A percentile compares a stretch with the other conserved stretches of the same genome.
Conservation (phyloP, 2,888 invertebrate genomes). For the Perithous albicinctus region DNA sequence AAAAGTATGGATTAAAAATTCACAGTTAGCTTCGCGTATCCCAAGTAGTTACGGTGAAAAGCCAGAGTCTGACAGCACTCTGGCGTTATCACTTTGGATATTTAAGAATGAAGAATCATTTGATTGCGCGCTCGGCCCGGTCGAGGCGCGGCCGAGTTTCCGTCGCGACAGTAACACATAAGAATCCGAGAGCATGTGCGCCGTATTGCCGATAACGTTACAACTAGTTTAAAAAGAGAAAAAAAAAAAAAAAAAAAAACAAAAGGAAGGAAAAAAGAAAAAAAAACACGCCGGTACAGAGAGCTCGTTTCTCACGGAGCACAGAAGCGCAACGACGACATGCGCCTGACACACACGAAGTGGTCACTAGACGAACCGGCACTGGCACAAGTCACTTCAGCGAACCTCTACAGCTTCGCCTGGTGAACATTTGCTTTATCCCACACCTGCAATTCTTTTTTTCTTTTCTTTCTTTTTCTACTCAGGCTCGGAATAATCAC, state of each 20-base stretch:
- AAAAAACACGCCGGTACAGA: not conserved
- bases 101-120: not conserved
- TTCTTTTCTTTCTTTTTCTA: not conserved
- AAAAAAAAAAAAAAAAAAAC: no score
- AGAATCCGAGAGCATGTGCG: conserved; percentile 48
- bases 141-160: conserved; percentile 65
- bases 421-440: conserved; percentile 9
- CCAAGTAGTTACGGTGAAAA: conserved; percentile 43
- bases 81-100: conserved; percentile 31
- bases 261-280: no score
- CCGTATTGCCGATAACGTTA: not conserved
- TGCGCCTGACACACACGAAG: conserved; percentile 32
- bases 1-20: not conserved
- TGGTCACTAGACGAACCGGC: conserved; percentile 22
- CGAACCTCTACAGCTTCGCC: conserved; percentile 20
- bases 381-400: conserved; percentile 28
- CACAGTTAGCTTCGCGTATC: conserved; percentile 22
- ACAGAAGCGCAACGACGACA: conserved; percentile 9
- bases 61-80: conserved; percentile 40
- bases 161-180: conserved; percentile 56
- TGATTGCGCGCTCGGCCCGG: conserved; percentile 59
- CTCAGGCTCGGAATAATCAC: no score
- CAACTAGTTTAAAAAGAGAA: not conserved
- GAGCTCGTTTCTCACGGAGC: conserved; percentile 26
- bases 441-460: not conserved